Evolutionary conservation across 2,888 invertebrate species (phyloP).

Genomic region (Leucozona laternaria): DNA sequence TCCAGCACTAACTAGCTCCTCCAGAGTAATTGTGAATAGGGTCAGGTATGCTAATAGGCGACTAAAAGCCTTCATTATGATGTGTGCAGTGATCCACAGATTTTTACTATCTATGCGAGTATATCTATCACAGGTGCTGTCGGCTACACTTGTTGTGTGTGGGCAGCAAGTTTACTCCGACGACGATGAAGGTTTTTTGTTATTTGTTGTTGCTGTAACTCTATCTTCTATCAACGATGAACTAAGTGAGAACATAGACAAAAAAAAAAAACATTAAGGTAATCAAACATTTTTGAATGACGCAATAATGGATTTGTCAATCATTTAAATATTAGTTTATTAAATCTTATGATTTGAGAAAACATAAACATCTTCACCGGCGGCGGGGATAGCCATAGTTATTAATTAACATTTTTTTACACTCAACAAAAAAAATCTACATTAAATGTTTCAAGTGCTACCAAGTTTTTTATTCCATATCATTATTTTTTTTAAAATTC

Average conservation of each 20-base stretch:
- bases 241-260: conserved; percentile 39
- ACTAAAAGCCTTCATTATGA: conserved; percentile 49
- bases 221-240: conserved; percentile 32
- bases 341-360: background rate
- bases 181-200: conserved; percentile 14
- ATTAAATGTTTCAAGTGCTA: background rate
- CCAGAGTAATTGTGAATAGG: conserved; percentile 23
- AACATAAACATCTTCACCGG: background rate
- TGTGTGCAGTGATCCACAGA: conserved; percentile 13
- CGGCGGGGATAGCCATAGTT: background rate
- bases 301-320: conserved; percentile 3
- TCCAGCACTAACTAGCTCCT: conserved; percentile 46
- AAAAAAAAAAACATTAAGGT: background rate
- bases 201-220: background rate
- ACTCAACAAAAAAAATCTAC: background rate
- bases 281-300: conserved; percentile 14
- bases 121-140: conserved; percentile 17
- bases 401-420: background rate
- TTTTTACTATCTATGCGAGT: conserved; percentile 13
- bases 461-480: too few relatives aligned
- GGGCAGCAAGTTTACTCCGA: conserved; percentile 53
- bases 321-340: background rate
- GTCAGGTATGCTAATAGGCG: conserved; percentile 60
- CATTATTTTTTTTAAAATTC: too few relatives aligned
- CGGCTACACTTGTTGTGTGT: conserved; percentile 41